phyloP scores from a whole-genome alignment of 2,888 invertebrate genomes.

The Troilus luridus region DNA sequence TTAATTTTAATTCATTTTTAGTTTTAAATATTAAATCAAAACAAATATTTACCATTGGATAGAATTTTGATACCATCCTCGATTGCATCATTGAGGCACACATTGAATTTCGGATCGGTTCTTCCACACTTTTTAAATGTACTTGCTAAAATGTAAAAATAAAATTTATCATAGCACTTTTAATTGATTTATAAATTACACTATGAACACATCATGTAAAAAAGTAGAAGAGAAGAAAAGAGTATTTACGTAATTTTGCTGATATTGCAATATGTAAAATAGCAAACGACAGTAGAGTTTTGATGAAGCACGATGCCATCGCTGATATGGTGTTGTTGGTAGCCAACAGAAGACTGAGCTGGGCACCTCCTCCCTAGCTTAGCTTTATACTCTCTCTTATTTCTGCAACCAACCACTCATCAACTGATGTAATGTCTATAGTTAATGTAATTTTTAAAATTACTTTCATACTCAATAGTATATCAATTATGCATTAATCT shows the following conservation, averaged over 20 bases:
- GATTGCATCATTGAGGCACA: slow-evolving; percentile 59
- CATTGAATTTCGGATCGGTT: slow-evolving; percentile 60
- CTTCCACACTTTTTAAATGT: slow-evolving; percentile 61
- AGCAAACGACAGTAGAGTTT: slow-evolving; percentile 10
- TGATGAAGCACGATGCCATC: not conserved
- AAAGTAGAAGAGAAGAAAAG: not conserved
- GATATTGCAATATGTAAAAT: not conserved
- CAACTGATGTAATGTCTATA: slow-evolving; percentile 29
- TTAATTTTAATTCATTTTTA: slow-evolving; percentile 49
- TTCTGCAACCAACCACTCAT: slow-evolving; percentile 38
- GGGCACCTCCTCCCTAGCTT: not conserved
- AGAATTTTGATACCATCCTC: slow-evolving; percentile 60
- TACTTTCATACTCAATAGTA: not conserved
- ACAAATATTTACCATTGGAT: slow-evolving; percentile 48
- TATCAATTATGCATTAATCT: not conserved
- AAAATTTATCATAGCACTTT: not conserved
- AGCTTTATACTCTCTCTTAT: slow-evolving; percentile 51
- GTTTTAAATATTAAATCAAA: not conserved
- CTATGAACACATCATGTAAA: too few species aligned
- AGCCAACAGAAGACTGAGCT: slow-evolving; percentile 40
- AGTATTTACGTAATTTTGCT: slow-evolving; percentile 57
- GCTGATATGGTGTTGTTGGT: not conserved
- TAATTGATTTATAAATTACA: not conserved
- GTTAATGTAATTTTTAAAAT: slow-evolving; percentile 3
- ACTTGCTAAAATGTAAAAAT: slow-evolving; percentile 57